Evolutionary conservation across 2,888 invertebrate species (phyloP).

Genomic region (Epirrita christyi): DNA sequence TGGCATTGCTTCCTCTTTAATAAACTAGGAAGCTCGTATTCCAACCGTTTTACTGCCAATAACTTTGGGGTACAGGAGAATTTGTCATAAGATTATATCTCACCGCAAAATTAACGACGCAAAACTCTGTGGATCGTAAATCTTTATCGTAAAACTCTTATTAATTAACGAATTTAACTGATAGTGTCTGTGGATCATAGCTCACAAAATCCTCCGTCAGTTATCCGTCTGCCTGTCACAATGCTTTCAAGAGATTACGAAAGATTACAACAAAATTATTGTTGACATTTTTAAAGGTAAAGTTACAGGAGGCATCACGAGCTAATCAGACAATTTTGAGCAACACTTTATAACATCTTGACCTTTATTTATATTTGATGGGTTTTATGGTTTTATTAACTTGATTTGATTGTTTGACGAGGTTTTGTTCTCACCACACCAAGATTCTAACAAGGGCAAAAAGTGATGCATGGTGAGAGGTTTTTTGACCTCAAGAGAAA

Average conservation of each 20-base stretch:
- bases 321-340: conserved; percentile 17
- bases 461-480: too few species aligned
- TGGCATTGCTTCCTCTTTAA: conserved; percentile 10
- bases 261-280: conserved; percentile 19
- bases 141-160: conserved; percentile 47
- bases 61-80: conserved; percentile 44
- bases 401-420: too few species aligned
- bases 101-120: conserved; percentile 51
- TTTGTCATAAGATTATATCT: conserved; percentile 55
- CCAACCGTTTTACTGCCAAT: conserved; percentile 37
- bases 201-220: conserved; percentile 39
- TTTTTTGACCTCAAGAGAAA: too few species aligned
- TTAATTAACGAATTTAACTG: conserved; percentile 8
- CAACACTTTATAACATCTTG: too few species aligned
- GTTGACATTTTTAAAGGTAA: conserved; percentile 17
- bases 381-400: too few species aligned
- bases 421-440: too few species aligned
- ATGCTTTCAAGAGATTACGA: conserved; percentile 28
- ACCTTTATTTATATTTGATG: too few species aligned
- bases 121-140: conserved; percentile 53
- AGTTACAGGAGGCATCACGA: conserved; percentile 14
- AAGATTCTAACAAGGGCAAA: too few species aligned
- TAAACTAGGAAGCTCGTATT: conserved; percentile 36
- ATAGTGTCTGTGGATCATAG: not conserved
- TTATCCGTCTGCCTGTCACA: conserved; percentile 32